phyloP scores from a whole-genome alignment of 1,140 invertebrate species.

The Coenobita brevimanus region DNA sequence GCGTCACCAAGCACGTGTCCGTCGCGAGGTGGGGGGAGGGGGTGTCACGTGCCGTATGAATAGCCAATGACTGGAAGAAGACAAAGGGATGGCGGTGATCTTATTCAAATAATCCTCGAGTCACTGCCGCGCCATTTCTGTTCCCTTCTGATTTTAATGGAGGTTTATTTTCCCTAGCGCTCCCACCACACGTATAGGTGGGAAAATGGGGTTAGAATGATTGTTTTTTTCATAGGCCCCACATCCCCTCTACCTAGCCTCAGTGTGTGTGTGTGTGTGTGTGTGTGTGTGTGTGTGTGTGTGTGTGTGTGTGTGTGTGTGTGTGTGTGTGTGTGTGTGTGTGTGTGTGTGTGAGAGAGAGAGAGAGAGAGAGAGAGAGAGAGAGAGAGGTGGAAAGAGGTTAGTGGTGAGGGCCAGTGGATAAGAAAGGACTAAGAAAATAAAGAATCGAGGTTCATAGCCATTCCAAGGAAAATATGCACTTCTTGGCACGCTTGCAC shows the following conservation, averaged over 20 bases:
- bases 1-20: no score
- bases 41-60: conserved; percentile 47
- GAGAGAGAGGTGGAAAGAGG: neutral
- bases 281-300: neutral
- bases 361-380: neutral
- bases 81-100: conserved; percentile 57
- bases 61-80: conserved; percentile 56
- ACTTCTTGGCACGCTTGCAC: no score
- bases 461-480: no score
- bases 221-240: no score
- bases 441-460: no score
- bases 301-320: neutral
- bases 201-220: no score
- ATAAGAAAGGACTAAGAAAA: no score
- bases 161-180: neutral
- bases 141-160: neutral
- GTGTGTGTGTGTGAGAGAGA: neutral
- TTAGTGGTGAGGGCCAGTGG: no score
- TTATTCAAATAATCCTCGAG: conserved; percentile 40
- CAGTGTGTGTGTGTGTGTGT: neutral
- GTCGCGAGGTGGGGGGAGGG: neutral
- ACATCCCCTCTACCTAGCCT: neutral
- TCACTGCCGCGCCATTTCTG: conserved; percentile 47
- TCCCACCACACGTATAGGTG: no score
- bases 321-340: conserved; percentile 5